Evolutionary conservation across 1,140 invertebrate species (phyloP).

Genomic region (Pseudobourletiella spinata): DNA sequence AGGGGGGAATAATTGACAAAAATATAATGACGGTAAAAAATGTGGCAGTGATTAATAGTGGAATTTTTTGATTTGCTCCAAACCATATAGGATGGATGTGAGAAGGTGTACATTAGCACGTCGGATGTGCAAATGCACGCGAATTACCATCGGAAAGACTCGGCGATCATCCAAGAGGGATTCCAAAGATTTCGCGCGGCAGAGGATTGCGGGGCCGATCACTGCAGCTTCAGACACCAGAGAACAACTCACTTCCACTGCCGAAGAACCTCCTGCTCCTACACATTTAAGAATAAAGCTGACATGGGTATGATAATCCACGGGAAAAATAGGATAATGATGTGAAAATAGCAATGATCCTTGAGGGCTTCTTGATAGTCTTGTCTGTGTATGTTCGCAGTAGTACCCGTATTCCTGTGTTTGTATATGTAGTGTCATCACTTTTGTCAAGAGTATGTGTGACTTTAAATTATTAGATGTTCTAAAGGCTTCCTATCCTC

Average conservation of each 20-base stretch:
- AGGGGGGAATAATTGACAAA: constrained; percentile 8
- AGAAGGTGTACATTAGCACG: constrained; percentile 97
- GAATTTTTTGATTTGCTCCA: background rate
- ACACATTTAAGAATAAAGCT: constrained; percentile 97
- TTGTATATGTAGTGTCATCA: no score
- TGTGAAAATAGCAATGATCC: no score
- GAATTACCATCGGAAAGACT: constrained; percentile 96
- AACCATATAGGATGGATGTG: constrained; percentile 66
- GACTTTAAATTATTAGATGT: no score
- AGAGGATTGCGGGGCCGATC: constrained; percentile 75
- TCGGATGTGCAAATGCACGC: constrained; percentile 99
- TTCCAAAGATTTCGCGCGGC: constrained; percentile 81
- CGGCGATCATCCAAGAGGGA: constrained; percentile 93
- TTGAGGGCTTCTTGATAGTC: no score
- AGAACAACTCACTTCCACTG: constrained; percentile 97
- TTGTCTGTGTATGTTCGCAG: no score
- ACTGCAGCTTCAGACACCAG: constrained; percentile 89
- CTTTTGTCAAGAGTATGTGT: no score
- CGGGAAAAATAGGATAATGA: background rate
- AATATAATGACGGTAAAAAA: background rate
- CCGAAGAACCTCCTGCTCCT: constrained; percentile 74
- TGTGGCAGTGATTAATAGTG: background rate
- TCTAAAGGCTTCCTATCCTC: no score
- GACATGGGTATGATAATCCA: constrained; percentile 98
- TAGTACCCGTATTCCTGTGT: no score